Percentiles rank a stretch among this genome's conserved stretches.
Conservation (phyloP, 30 jellyfish, hydroid and myxozoan genomes). For the Morbakka virulenta region DNA sequence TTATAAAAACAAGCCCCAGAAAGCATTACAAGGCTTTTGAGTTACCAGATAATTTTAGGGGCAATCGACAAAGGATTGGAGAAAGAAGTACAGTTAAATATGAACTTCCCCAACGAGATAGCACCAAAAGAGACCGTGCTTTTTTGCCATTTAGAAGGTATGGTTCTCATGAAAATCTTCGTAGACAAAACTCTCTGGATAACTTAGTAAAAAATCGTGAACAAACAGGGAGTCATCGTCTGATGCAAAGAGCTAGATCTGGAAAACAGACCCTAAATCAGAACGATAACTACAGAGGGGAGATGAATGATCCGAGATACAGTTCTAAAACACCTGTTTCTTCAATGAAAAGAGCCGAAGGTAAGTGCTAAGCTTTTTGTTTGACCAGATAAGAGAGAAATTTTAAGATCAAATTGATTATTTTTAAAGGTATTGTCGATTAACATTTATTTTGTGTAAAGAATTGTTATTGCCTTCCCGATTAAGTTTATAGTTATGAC, state of each 20-base stretch:
- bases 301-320: background rate
- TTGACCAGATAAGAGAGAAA: background rate
- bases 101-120: background rate
- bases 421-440: too few relatives aligned
- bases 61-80: background rate
- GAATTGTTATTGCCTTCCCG: too few relatives aligned
- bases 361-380: background rate
- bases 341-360: background rate
- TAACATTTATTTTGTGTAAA: too few relatives aligned
- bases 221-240: constrained; percentile 25
- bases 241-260: background rate
- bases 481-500: too few relatives aligned
- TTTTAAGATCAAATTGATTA: too few relatives aligned
- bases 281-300: background rate
- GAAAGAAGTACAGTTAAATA: background rate
- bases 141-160: constrained; percentile 45
- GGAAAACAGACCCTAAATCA: background rate
- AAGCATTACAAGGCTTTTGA: background rate
- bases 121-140: background rate
- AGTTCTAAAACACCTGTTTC: background rate
- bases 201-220: constrained; percentile 11
- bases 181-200: constrained; percentile 59
- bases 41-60: too few relatives aligned
- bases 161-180: constrained; percentile 65
- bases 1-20: background rate